Base-by-base conservation (phyloP, 2,888 invertebrate genomes). In the Choristoneura rosaceana region DNA sequence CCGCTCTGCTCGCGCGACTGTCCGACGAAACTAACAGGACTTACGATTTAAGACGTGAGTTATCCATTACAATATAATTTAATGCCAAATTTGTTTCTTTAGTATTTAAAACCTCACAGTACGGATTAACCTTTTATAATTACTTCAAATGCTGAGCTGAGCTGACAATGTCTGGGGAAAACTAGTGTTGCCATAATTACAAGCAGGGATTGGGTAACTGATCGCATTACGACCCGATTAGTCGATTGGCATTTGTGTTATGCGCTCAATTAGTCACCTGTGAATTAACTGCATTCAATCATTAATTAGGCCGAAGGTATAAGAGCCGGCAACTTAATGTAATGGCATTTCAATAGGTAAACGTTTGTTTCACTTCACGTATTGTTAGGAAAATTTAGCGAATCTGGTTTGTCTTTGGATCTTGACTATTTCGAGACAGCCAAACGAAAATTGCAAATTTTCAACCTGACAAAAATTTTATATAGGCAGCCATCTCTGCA, bases 231-330 rank as follows among this genome's bases (percentile, higher is more conserved):
- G 79, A 80, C 79, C 82, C 85, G 88, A 90, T 90, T 88, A 89
- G 84, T 82, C 80, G 82, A 83, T 84, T 84, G 80, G 71, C 62
- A 80, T 79, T 81, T 82, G 80, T 83, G 89, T 85, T 87, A 87
- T 86, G 86, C 86, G 83, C 86, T 84, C 87, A 88, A 89, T 89
- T 89, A 90, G 86, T 86, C 83, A 84, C 81, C 80, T 79, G 79
- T 80, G 81, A 81, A 82, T 85, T 82, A 80, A 77, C 79, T 75
- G 75, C 77, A 77, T 75, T 78, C 74, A 75, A 77, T 77, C 79
- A 75, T 75, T 74, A 76, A 73, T 74, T 75, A 75, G 43, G 45
- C 61, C 41, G 52, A 41, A 25, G 33, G 33, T 61, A 17, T 61
- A 17, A 15, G 62, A 45, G 9, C 25, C 25, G 12, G 12, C 15